Percentiles rank a stretch among this genome's conserved stretches.
Conservation (phyloP, 1,140 invertebrate genomes). For the Homarus americanus region DNA sequence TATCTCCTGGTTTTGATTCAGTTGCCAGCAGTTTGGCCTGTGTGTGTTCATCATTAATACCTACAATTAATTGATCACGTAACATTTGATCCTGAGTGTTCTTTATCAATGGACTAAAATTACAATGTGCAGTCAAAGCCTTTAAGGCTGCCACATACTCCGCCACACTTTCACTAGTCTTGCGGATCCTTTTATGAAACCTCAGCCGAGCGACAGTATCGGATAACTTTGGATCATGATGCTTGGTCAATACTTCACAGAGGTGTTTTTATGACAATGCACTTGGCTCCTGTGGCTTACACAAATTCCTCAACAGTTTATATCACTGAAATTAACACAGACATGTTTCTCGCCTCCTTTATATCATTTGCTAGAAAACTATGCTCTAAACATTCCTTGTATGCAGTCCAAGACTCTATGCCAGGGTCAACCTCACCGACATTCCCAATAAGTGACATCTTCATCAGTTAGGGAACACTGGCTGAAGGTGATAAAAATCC, state of each 20-base stretch:
- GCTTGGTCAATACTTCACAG: too few relatives aligned
- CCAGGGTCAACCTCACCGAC: background rate
- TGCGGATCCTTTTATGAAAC: background rate
- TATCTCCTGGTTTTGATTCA: background rate
- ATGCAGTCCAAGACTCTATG: too few relatives aligned
- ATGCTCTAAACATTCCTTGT: background rate
- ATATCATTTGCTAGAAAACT: constrained; percentile 5
- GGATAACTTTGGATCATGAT: too few relatives aligned
- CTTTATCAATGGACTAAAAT: background rate
- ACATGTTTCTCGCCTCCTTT: background rate
- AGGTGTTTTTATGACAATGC: background rate
- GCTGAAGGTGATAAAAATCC: background rate
- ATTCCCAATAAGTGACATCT: background rate
- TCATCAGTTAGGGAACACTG: background rate
- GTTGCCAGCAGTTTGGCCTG: background rate
- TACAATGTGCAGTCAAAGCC: background rate
- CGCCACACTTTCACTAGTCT: background rate
- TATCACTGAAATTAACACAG: constrained; percentile 1
- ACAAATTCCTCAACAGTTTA: background rate
- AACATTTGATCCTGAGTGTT: constrained; percentile 3
- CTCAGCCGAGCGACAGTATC: too few relatives aligned
- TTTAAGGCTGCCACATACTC: constrained; percentile 9
- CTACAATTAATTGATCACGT: constrained; percentile 4
- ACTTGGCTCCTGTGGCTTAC: background rate
- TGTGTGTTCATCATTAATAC: background rate